A percentile compares a stretch with the other conserved stretches of the same genome.
Conservation (phyloP, 2,888 invertebrate species). For the Papilio elwesi region DNA sequence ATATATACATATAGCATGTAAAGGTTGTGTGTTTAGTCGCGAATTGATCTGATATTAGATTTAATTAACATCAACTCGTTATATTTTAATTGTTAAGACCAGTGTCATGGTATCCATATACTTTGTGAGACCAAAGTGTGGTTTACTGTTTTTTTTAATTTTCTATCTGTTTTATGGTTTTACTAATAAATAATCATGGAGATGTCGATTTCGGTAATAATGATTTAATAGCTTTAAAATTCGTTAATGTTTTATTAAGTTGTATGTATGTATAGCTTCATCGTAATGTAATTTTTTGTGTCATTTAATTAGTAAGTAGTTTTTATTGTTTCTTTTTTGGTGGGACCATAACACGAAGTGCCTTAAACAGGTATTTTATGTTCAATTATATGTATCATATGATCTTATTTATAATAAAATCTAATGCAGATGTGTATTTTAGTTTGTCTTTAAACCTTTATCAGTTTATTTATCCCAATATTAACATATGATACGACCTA, state of each 20-base stretch:
- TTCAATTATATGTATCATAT: constrained; percentile 66
- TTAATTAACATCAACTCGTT: constrained; percentile 41
- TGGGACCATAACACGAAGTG: constrained; percentile 81
- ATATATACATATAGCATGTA: constrained; percentile 48
- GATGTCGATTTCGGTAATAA: constrained; percentile 3
- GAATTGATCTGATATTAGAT: constrained; percentile 63
- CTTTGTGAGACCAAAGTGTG: constrained; percentile 62
- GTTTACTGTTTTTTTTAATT: constrained; percentile 50
- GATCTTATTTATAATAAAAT: constrained; percentile 61
- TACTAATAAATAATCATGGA: constrained; percentile 12
- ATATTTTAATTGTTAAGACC: constrained; percentile 39
- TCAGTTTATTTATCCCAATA: background rate
- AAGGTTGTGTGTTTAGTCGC: constrained; percentile 65
- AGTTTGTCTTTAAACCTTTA: constrained; percentile 15
- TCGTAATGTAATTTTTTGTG: constrained; percentile 26
- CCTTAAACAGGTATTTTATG: constrained; percentile 67
- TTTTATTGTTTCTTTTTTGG: constrained; percentile 58
- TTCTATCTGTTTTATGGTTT: constrained; percentile 16
- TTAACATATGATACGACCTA: too few species aligned
- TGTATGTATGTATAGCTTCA: constrained; percentile 34
- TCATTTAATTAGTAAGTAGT: constrained; percentile 39
- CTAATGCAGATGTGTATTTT: constrained; percentile 39
- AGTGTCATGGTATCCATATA: constrained; percentile 56
- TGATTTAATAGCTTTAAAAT: constrained; percentile 39
- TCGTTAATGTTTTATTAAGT: constrained; percentile 26